phyloP scores from a whole-genome alignment of 2,797 vertebrate genomes.

The Todus mexicanus region DNA sequence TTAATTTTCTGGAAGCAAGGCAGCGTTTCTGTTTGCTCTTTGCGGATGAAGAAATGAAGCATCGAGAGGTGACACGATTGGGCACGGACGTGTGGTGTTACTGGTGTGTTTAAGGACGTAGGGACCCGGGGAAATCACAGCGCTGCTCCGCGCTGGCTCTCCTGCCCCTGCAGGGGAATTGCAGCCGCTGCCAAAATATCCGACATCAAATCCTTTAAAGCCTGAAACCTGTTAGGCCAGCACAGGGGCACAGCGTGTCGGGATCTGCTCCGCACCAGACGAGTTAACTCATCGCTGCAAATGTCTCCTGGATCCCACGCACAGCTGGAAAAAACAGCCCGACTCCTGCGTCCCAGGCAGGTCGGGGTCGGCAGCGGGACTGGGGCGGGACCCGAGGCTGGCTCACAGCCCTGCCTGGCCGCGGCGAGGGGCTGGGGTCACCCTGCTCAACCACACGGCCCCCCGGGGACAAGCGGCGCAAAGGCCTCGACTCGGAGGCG shows the following conservation, averaged over 20 bases:
- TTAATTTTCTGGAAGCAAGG: neutral
- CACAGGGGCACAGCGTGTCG: neutral
- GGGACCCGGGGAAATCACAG: neutral
- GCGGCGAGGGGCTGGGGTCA: neutral
- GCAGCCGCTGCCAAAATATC: neutral
- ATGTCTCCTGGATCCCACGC: neutral
- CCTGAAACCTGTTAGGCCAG: conserved; percentile 8
- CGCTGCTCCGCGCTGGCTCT: neutral
- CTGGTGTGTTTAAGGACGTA: neutral
- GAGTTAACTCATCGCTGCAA: neutral
- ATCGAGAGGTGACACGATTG: neutral
- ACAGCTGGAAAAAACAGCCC: neutral
- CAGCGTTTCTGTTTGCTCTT: neutral
- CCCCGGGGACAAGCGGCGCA: accelerated
- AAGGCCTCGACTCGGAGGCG: neutral
- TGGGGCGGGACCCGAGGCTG: accelerated
- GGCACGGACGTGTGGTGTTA: neutral
- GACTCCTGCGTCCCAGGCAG: neutral
- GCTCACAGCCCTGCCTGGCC: neutral
- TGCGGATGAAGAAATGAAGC: conserved; percentile 4
- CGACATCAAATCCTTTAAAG: neutral
- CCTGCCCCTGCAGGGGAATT: neutral
- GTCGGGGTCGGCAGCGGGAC: neutral
- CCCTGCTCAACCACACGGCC: accelerated
- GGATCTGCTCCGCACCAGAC: neutral